A percentile compares a stretch with the other conserved stretches of the same genome.
Conservation (phyloP, 2,888 invertebrate species). For the Ceramica pisi region DNA sequence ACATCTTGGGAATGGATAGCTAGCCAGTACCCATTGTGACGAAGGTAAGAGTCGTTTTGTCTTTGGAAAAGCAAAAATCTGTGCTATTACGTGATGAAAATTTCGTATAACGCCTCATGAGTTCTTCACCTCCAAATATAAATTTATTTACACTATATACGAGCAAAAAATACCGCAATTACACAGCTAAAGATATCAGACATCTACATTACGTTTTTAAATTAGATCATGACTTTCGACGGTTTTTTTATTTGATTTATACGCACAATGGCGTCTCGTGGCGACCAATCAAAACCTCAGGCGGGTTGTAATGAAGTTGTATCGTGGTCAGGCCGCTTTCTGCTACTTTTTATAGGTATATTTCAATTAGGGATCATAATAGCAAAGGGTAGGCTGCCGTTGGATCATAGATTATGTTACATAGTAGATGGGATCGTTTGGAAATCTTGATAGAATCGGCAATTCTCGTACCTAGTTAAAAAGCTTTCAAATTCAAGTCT, state of each 20-base stretch:
- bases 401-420: slow-evolving; percentile 70
- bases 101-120: background rate
- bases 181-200: slow-evolving; percentile 65
- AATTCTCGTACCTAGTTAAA: too few relatives aligned
- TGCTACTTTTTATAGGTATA: slow-evolving; percentile 75
- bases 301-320: slow-evolving; percentile 80
- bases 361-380: slow-evolving; percentile 84
- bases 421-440: slow-evolving; percentile 18
- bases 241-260: slow-evolving; percentile 73
- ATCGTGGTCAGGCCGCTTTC: slow-evolving; percentile 70
- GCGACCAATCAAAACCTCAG: slow-evolving; percentile 69
- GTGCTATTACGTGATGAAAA: background rate
- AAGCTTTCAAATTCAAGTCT: too few relatives aligned
- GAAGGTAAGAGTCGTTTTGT: background rate
- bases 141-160: background rate
- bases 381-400: slow-evolving; percentile 77
- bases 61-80: background rate
- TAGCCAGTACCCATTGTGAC: too few relatives aligned
- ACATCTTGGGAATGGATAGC: too few relatives aligned
- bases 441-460: background rate
- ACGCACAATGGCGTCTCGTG: slow-evolving; percentile 76
- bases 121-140: background rate
- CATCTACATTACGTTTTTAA: slow-evolving; percentile 76
- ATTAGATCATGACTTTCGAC: slow-evolving; percentile 78
- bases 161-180: slow-evolving; percentile 22